Percentiles rank a stretch among this genome's conserved stretches.
These are phyloP conservation scores for Sinocyclocheilus grahami DNA, from an alignment of 2,113 vertebrate genomes.

Conservation along the genomic window DNA sequence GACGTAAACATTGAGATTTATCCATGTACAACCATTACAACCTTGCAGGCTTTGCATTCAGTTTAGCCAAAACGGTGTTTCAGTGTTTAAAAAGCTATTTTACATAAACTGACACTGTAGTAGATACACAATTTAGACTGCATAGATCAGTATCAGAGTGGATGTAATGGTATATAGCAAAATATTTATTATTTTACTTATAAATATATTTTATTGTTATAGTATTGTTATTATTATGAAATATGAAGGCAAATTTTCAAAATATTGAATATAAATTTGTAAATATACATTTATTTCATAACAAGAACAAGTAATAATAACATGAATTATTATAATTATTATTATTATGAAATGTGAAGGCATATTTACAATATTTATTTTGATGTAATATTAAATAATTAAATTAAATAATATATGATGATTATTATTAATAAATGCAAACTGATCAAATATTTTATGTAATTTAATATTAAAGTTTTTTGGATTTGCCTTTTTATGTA, in stretches of 20 bases:
- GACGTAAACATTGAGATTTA: background rate
- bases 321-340: too few relatives aligned
- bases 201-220: too few relatives aligned
- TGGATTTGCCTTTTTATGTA: too few relatives aligned
- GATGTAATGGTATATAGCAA: background rate
- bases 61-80: background rate
- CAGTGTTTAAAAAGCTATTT: background rate
- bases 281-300: too few relatives aligned
- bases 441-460: background rate
- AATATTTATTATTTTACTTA: background rate
- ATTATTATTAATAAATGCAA: background rate
- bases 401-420: background rate
- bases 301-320: too few relatives aligned
- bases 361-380: background rate
- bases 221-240: too few relatives aligned
- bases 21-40: background rate
- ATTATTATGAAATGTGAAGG: background rate
- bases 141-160: background rate
- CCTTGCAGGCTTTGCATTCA: background rate
- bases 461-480: background rate
- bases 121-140: background rate
- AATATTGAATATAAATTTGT: too few relatives aligned
- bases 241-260: too few relatives aligned
- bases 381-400: background rate
- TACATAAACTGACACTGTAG: background rate